Evolutionary conservation across 2,113 vertebrate genomes (phyloP), one percentile per base, ranked within the genome.

Genomic region (Cinclus cinclus): DNA sequence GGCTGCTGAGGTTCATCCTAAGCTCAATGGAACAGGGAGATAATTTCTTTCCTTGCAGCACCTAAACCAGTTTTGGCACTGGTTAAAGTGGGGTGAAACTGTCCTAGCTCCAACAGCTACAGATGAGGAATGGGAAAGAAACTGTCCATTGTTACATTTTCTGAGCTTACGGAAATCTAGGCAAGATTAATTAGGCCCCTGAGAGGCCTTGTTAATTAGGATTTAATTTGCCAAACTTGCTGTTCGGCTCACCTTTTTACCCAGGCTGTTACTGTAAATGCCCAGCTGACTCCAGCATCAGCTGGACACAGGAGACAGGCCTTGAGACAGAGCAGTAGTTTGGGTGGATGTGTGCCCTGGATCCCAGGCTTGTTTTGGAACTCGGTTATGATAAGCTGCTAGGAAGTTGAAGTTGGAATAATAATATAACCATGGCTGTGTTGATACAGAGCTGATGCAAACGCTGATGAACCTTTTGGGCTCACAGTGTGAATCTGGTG

Each of bases 331-430:
- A 70, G 81, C 21, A 83, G 63, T 44, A 56, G 50, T 65, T 83
- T 30, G 63, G 67, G 46, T 77, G 78, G 49, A 50, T 42, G 37
- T 76, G 67, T 59, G 4, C 50, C 2, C 41, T 31, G 88, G 24
- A 60, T 64, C 78, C 49, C 37, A 79, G 82, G 47, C 74, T 71
- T 58, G 82, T 53, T 93, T 80, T 65, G 75, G 82, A 76, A 62
- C 59, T 44, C 2, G 0, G 31, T 58, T 76, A 12, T 23, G 55
- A 81, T 80, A 83, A 89, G 68, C 68, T 86, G 18, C 19, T 18
- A 15, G 63, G 41, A 77, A 47, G 59, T 22, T 71, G 41, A 70
- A 79, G 16, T 25, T 87, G 70, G 17, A 95, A 59, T 82, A 75
- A 79, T 35, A 65, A 74, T 3, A 31, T 37, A 79, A 42, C 49